These are phyloP conservation scores for Microctonus aethiopoides DNA, from an alignment of 2,888 invertebrate species.

Conservation along the genomic window DNA sequence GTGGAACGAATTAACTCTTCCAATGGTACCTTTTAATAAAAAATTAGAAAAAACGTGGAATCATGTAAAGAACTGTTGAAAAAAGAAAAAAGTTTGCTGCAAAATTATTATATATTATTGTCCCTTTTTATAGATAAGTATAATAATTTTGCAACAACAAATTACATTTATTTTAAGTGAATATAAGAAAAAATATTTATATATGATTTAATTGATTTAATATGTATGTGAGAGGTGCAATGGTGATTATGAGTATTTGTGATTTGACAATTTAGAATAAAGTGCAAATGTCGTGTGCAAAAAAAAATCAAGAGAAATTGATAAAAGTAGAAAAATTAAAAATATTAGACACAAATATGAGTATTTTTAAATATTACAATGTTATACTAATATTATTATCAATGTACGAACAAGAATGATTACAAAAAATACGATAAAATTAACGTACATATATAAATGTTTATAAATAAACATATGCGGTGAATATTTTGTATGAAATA, in stretches of 20 bases:
- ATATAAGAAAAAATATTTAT: conserved; percentile 40
- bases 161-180: not conserved
- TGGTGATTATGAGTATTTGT: conserved; percentile 54
- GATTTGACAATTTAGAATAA: conserved; percentile 60
- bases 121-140: not conserved
- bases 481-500: not conserved
- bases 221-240: conserved; percentile 48
- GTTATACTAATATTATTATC: conserved; percentile 38
- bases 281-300: conserved; percentile 62
- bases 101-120: not conserved
- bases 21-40: not conserved
- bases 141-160: not conserved
- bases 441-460: conserved; percentile 32
- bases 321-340: not conserved
- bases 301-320: conserved; percentile 13
- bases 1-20: not conserved
- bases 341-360: not conserved
- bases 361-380: conserved; percentile 34
- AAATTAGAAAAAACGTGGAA: not conserved
- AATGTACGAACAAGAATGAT: conserved; percentile 36
- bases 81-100: not conserved
- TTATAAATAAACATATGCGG: not conserved
- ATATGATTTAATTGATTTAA: conserved; percentile 37
- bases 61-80: not conserved
- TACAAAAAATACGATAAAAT: conserved; percentile 23